phyloP scores from a whole-genome alignment of 2,113 vertebrate species.

The Sarotherodon lohbergeri region DNA sequence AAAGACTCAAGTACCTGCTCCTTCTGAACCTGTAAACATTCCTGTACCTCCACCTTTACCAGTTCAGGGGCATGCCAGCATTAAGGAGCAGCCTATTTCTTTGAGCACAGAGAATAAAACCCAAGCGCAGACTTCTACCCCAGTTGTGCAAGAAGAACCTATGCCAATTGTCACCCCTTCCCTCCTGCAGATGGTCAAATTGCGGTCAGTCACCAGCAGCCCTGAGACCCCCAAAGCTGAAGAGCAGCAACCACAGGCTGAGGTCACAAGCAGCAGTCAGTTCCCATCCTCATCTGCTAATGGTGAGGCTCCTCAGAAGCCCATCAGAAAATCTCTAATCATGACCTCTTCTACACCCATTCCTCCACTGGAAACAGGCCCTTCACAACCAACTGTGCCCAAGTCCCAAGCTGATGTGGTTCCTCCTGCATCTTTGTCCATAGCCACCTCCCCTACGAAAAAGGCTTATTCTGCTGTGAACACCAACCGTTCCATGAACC shows the following conservation, averaged over 20 bases:
- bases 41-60: constrained; percentile 31
- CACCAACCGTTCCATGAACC: constrained; percentile 68
- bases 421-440: neutral
- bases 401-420: constrained; percentile 7
- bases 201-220: constrained; percentile 74
- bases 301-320: constrained; percentile 79
- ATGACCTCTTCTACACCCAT: constrained; percentile 12
- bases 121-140: constrained; percentile 56
- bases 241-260: constrained; percentile 5
- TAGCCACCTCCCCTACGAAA: constrained; percentile 36
- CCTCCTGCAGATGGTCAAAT: constrained; percentile 82
- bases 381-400: neutral
- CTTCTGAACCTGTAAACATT: neutral
- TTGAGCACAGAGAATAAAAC: constrained; percentile 24
- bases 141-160: constrained; percentile 69
- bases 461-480: constrained; percentile 63
- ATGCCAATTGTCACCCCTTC: constrained; percentile 78
- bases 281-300: neutral
- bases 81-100: neutral
- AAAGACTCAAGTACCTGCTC: neutral
- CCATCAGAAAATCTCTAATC: constrained; percentile 77
- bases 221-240: constrained; percentile 16
- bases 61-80: neutral
- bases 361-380: neutral
- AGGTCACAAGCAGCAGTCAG: neutral